These are phyloP conservation scores for Anas acuta DNA, from an alignment of 2,797 vertebrate species.

Conservation along the genomic window DNA sequence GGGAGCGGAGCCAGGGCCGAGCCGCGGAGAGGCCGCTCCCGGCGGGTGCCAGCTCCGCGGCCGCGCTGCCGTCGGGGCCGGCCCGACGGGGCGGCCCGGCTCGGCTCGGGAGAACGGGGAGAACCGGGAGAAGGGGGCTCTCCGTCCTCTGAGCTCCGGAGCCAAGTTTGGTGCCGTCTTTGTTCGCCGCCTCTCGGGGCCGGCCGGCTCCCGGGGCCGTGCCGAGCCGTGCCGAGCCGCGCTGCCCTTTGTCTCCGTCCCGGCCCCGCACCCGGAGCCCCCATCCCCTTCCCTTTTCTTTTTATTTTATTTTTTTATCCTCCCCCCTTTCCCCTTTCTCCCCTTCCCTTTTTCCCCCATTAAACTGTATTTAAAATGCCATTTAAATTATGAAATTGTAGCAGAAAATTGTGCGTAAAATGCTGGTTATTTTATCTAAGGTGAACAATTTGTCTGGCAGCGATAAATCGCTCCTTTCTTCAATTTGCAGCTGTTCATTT, in stretches of 20 bases:
- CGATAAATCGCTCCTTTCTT: constrained; percentile 87
- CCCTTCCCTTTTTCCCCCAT: constrained; percentile 45
- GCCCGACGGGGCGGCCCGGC: neutral
- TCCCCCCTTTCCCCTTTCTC: constrained; percentile 5
- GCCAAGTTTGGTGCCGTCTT: constrained; percentile 23
- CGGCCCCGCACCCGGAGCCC: neutral
- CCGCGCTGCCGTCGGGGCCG: neutral
- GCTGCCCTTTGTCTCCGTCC: constrained; percentile 55
- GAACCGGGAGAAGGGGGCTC: neutral
- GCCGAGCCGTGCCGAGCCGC: neutral
- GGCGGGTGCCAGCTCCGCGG: constrained; percentile 30
- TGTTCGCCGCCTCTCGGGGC: neutral
- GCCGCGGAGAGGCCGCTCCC: neutral
- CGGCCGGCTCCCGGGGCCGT: neutral
- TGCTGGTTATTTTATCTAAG: constrained; percentile 87
- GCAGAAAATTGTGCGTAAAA: constrained; percentile 87
- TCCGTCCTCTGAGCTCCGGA: neutral
- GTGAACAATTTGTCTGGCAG: constrained; percentile 87
- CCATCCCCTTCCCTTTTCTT: neutral
- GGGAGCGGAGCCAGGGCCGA: constrained; percentile 11
- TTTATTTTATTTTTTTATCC: neutral
- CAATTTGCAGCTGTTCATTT: constrained; percentile 87
- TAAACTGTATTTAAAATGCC: constrained; percentile 85
- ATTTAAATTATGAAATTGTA: constrained; percentile 84
- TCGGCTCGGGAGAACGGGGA: neutral